Conservation (phyloP, 2,888 invertebrate species). For the Tachina grossa region DNA sequence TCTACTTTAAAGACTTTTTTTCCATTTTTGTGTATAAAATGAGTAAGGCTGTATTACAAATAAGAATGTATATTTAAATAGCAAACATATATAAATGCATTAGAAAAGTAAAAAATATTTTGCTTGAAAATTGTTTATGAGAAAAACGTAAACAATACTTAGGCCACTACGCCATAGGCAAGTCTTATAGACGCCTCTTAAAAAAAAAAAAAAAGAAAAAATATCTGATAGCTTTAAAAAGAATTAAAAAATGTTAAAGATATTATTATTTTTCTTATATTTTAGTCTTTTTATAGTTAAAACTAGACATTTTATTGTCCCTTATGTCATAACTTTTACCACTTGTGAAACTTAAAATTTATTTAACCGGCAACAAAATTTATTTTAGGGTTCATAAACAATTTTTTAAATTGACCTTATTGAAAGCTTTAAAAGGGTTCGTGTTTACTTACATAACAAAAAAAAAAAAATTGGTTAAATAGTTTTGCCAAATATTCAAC, state of each 20-base stretch:
- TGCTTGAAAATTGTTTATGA: not conserved
- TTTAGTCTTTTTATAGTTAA: not conserved
- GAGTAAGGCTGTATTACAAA: not conserved
- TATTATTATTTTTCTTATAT: not conserved
- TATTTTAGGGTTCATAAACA: not conserved
- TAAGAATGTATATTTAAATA: not conserved
- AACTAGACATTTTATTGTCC: not conserved
- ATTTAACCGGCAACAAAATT: not conserved
- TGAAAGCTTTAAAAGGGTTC: not conserved
- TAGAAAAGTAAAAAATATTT: not conserved
- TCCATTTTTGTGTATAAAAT: not conserved
- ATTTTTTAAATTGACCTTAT: not conserved
- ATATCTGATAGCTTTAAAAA: slow-evolving; percentile 1
- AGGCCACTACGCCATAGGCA: slow-evolving; percentile 6
- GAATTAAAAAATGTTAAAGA: not conserved
- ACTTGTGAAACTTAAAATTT: not conserved
- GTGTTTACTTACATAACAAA: not conserved
- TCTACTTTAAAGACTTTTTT: too few relatives aligned
- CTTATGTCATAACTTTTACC: not conserved
- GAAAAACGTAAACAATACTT: not conserved
- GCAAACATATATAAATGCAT: not conserved
- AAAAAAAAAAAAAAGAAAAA: too few relatives aligned
- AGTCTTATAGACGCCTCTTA: not conserved
- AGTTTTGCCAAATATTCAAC: too few relatives aligned
- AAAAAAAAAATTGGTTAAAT: too few relatives aligned